Percentiles rank a stretch among this genome's conserved stretches.
Evolutionary conservation across 2,113 vertebrate genomes (phyloP).

Genomic region (Zapornia atra): DNA sequence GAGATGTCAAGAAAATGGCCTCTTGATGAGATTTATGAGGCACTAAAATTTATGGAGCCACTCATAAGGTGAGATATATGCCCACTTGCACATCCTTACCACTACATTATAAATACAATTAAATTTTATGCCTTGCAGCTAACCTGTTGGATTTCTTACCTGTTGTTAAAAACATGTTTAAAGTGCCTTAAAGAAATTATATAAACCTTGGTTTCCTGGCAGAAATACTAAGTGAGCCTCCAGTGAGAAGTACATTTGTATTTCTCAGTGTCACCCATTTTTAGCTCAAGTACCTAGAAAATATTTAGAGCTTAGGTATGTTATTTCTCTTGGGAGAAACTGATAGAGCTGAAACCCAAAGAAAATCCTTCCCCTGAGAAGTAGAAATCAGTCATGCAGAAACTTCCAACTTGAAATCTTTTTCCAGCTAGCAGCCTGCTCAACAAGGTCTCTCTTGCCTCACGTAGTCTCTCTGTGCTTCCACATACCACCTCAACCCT

Average conservation of each 20-base stretch:
- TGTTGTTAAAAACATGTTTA: neutral
- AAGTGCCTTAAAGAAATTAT: neutral
- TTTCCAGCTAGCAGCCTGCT: neutral
- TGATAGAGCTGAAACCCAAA: neutral
- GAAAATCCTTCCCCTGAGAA: conserved; percentile 7
- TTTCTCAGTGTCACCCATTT: neutral
- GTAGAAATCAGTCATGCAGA: neutral
- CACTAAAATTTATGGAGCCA: neutral
- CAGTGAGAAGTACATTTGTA: neutral
- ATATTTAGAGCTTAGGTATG: neutral
- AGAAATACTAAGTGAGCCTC: neutral
- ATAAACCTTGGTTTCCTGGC: neutral
- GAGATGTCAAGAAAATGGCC: neutral
- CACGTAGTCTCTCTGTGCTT: neutral
- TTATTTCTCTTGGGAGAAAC: neutral
- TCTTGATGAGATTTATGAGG: neutral
- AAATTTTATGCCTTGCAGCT: neutral
- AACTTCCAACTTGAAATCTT: neutral
- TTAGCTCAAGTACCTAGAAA: neutral
- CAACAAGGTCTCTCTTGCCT: neutral
- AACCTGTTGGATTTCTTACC: neutral
- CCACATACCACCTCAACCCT: neutral
- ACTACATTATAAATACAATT: neutral
- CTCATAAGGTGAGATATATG: neutral
- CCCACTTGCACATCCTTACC: neutral